Percentiles rank a stretch among this genome's conserved stretches.
Conservation (phyloP, 2,113 vertebrate species). For the Gavia stellata region DNA sequence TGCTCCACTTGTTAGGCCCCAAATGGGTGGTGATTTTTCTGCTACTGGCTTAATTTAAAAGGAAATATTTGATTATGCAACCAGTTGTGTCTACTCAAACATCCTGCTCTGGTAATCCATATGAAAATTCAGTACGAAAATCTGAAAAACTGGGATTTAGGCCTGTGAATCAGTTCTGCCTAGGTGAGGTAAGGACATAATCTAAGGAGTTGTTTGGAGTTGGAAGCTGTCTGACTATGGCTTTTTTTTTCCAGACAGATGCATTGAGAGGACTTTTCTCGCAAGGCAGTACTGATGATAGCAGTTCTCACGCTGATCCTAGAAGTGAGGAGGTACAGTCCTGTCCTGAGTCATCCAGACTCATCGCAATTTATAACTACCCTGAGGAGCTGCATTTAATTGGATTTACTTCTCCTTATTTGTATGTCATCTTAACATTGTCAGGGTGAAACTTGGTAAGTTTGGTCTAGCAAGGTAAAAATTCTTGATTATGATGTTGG, state of each 20-base stretch:
- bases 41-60: not conserved
- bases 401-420: not conserved
- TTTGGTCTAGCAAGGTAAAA: not conserved
- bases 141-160: not conserved
- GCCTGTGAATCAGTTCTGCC: not conserved
- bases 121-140: not conserved
- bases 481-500: not conserved
- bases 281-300: too few relatives aligned
- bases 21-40: not conserved
- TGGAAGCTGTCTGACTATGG: not conserved
- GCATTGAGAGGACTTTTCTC: not conserved
- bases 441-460: fast-evolving
- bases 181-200: not conserved
- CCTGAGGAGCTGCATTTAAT: not conserved
- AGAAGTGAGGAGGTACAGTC: too few relatives aligned
- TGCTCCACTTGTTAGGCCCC: not conserved
- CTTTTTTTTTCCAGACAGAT: not conserved
- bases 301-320: not conserved
- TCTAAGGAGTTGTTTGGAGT: not conserved
- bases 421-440: not conserved
- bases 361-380: not conserved
- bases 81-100: not conserved
- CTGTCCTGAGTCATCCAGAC: not conserved
- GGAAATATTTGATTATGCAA: not conserved
- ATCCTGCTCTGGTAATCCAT: not conserved